Percentiles rank a stretch among this genome's conserved stretches.
These are phyloP conservation scores for Polypedilum vanderplanki DNA, from an alignment of 1,140 invertebrate species.

Conservation along the genomic window DNA sequence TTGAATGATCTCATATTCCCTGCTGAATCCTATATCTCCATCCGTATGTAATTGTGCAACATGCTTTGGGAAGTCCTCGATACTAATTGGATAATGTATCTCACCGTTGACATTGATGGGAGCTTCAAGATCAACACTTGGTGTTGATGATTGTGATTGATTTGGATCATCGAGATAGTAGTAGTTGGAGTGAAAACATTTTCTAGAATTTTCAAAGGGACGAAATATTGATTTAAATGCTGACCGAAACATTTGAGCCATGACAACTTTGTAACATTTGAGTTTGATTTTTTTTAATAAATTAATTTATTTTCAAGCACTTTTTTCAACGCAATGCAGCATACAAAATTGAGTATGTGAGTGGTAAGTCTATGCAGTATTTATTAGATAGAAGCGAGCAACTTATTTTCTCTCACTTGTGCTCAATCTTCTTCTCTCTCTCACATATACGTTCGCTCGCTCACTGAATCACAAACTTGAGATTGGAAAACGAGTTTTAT, in stretches of 20 bases:
- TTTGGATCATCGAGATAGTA: conserved; percentile 72
- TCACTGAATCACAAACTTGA: neutral
- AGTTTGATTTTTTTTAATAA: neutral
- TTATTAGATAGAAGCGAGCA: too few relatives aligned
- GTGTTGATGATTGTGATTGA: conserved; percentile 40
- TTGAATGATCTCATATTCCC: conserved; percentile 85
- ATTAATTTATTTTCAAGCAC: neutral
- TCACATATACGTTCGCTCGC: neutral
- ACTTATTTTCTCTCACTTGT: neutral
- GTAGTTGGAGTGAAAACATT: conserved; percentile 76
- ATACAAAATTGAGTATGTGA: neutral
- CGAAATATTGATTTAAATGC: conserved; percentile 25
- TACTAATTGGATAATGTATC: conserved; percentile 53
- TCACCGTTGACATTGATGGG: conserved; percentile 43
- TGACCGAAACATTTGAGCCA: conserved; percentile 24
- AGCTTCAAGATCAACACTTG: conserved; percentile 48
- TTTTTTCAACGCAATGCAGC: conserved; percentile 3
- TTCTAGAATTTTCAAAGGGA: conserved; percentile 46
- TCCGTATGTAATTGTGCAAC: conserved; percentile 78
- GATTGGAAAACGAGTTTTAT: conserved; percentile 19
- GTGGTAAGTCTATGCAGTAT: neutral
- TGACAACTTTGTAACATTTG: neutral
- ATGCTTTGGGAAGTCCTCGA: conserved; percentile 69
- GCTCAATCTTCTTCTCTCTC: neutral
- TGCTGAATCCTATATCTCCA: conserved; percentile 80